These are phyloP conservation scores for Lepidocyrtoides sp. DNA, from an alignment of 2,888 invertebrate species.

Conservation along the genomic window DNA sequence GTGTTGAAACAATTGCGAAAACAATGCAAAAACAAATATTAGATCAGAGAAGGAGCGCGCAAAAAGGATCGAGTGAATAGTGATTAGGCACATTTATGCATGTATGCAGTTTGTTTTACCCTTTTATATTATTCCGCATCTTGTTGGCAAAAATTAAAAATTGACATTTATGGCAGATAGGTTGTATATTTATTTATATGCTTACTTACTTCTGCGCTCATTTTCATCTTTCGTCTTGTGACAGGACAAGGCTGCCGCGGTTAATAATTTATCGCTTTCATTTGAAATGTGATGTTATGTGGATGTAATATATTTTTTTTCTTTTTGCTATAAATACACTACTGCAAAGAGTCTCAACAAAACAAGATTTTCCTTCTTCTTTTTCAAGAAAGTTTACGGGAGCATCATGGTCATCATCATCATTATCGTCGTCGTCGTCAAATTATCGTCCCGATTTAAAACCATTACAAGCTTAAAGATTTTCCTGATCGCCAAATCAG, in stretches of 20 bases:
- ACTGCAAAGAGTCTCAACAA: background rate
- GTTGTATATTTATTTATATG: background rate
- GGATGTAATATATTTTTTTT: background rate
- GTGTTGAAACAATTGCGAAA: constrained; percentile 68
- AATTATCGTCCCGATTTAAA: constrained; percentile 29
- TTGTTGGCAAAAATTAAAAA: constrained; percentile 51
- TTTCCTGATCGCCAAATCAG: constrained; percentile 4
- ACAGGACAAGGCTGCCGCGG: constrained; percentile 45
- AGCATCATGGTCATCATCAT: background rate
- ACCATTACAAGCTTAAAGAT: background rate
- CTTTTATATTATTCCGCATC: constrained; percentile 23
- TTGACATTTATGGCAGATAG: constrained; percentile 65
- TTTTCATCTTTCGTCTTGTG: constrained; percentile 23
- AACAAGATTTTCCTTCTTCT: background rate
- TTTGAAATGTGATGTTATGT: constrained; percentile 3
- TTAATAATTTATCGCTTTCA: constrained; percentile 35
- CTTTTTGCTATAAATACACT: background rate
- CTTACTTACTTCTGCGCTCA: background rate
- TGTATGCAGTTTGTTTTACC: background rate
- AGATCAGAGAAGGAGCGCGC: background rate
- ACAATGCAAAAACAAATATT: constrained; percentile 72
- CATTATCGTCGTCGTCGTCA: constrained; percentile 9
- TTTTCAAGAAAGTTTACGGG: too few relatives aligned
- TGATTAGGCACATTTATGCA: too few relatives aligned
- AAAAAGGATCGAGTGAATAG: background rate